Evolutionary conservation across 2,113 vertebrate species (phyloP).

Genomic region (Suricata suricatta): DNA sequence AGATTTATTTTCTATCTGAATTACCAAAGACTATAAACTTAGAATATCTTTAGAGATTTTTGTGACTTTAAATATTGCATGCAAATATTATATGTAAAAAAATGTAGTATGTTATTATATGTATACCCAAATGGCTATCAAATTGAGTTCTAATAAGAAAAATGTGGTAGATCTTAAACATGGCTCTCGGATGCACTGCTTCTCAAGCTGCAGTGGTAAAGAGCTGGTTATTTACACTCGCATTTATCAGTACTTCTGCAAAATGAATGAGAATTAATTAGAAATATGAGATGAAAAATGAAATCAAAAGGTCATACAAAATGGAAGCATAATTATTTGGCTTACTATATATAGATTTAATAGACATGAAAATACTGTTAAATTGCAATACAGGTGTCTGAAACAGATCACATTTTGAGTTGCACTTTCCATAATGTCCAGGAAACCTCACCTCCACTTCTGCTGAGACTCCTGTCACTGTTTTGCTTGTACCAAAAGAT

Average conservation of each 20-base stretch:
- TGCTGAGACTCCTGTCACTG: background rate
- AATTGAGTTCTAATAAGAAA: background rate
- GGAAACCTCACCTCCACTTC: background rate
- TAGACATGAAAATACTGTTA: background rate
- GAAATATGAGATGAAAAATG: background rate
- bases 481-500: background rate
- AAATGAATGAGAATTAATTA: background rate
- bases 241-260: background rate
- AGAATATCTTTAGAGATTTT: slow-evolving; percentile 19
- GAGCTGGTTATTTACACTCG: background rate
- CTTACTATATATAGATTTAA: background rate
- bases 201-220: background rate
- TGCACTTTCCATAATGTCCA: background rate
- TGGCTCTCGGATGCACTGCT: background rate
- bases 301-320: background rate
- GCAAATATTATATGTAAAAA: background rate
- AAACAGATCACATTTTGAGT: background rate
- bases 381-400: background rate
- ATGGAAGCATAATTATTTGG: background rate
- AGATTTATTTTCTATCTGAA: background rate
- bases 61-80: background rate
- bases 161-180: background rate
- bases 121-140: background rate
- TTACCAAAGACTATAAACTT: background rate
- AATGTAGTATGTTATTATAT: background rate